Base-by-base conservation (phyloP, 2,888 invertebrate species). In the Macrophya alboannulata region DNA sequence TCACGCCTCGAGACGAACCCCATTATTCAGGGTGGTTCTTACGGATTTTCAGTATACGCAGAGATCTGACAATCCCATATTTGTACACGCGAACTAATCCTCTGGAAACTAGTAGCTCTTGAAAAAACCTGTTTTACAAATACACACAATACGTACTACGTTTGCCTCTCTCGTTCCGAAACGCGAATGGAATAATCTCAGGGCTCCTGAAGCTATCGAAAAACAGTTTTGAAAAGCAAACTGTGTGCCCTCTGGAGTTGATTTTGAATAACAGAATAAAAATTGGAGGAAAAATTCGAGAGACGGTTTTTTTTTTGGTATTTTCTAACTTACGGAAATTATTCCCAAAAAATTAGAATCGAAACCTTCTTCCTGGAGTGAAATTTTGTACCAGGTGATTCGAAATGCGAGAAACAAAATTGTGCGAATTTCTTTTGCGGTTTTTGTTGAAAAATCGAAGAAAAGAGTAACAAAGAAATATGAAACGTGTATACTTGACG, bases 1-100 rank as follows among this genome's bases (percentile, higher is more conserved):
- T 71, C 40, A 71, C 62, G 25, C 71, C 71, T 3, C 71, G 71
- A 40, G 40, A 71, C 9, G 40, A 71, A n/a, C 6, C 71, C 37
- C 25, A 12, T n/a, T n/a, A 8, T n/a, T 55, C n/a, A 17, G 8
- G 6, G n/a, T 1, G n/a, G n/a, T 55, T 55, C 8, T 8, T 8
- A 1, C n/a, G n/a, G 55, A 8, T 55, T n/a, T n/a, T n/a, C 55
- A 17, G 25, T 25, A 4, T 10, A 25, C 12, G 12, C 62, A 25
- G 62, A 25, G 25, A 25, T 25, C 25, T 21, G 9, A 62, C 62
- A 62, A 62, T 62, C 25, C 10, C 48, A 21, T 62, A 25, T 62
- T 21, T 25, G 25, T 10, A 21, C 62, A 62, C 25, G 62, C 25
- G 62, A 62, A 62, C 21, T 62, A 62, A 62, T 62, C 62, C 62